Evolutionary conservation across 2,113 vertebrate species (phyloP).

Genomic region (Fregata magnificens): DNA sequence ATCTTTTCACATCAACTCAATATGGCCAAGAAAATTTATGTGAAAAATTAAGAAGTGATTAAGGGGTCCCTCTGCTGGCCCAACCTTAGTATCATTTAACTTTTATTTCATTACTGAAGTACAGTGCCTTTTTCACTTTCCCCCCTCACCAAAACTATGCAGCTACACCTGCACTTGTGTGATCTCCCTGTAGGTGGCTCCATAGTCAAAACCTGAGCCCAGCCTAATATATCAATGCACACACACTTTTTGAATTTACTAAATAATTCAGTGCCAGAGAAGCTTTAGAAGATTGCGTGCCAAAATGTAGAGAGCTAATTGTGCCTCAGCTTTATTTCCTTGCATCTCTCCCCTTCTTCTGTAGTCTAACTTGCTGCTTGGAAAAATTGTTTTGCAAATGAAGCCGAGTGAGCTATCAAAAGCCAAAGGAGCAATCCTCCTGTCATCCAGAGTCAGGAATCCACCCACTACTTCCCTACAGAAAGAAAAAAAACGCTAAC

Average conservation of each 20-base stretch:
- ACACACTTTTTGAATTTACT: background rate
- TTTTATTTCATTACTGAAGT: background rate
- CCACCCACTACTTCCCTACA: constrained; percentile 28
- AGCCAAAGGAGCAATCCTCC: constrained; percentile 65
- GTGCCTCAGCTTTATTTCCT: background rate
- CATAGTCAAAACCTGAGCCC: constrained; percentile 61
- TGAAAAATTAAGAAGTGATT: background rate
- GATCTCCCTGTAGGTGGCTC: constrained; percentile 78
- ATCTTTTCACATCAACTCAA: background rate
- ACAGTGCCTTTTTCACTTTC: constrained; percentile 6
- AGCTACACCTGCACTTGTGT: constrained; percentile 11
- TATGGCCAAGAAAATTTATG: background rate
- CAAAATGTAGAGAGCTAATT: background rate
- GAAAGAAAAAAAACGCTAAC: background rate
- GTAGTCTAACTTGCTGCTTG: background rate
- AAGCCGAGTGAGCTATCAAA: constrained; percentile 68
- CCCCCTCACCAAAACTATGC: background rate
- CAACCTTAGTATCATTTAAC: background rate
- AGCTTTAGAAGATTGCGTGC: background rate
- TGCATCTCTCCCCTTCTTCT: background rate
- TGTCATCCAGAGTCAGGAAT: constrained; percentile 61
- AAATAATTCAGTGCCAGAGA: background rate
- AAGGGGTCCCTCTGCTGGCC: background rate
- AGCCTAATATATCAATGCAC: background rate
- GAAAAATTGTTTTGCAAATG: constrained; percentile 47